A percentile compares a stretch with the other conserved stretches of the same genome.
Conservation (phyloP, 2,797 vertebrate species). For the Linurgus olivaceus region DNA sequence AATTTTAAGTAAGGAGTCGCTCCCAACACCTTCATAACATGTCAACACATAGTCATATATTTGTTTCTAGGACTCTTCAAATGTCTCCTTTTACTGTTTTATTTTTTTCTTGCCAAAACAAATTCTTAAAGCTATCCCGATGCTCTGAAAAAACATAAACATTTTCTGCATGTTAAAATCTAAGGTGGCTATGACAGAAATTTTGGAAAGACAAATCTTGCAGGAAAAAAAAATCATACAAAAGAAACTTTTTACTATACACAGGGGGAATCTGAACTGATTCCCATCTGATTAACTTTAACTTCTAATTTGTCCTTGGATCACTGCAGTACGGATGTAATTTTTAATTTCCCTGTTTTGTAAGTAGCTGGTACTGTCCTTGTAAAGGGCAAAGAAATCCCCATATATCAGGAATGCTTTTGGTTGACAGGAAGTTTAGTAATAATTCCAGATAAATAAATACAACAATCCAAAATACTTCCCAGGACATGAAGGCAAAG, state of each 20-base stretch:
- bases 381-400: conserved; percentile 11
- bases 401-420: conserved; percentile 28
- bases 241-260: background rate
- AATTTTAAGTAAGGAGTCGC: conserved; percentile 58
- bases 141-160: conserved; percentile 46
- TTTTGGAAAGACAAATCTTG: background rate
- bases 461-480: background rate
- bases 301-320: conserved; percentile 46
- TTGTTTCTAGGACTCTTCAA: conserved; percentile 70
- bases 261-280: background rate
- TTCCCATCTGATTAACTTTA: conserved; percentile 34
- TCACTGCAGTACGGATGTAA: background rate
- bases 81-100: conserved; percentile 43
- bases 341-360: conserved; percentile 43
- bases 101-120: conserved; percentile 58
- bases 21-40: conserved; percentile 68
- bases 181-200: background rate
- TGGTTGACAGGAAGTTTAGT: background rate
- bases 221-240: background rate
- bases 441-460: conserved; percentile 25
- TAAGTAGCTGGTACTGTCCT: conserved; percentile 19
- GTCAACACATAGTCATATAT: conserved; percentile 70
- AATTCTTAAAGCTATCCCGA: conserved; percentile 29
- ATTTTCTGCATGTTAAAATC: background rate
- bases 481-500: background rate